Evolutionary conservation across 2,888 invertebrate species (phyloP), one percentile per base, ranked within the genome.

Genomic region (Acanthosepion lycidas): DNA sequence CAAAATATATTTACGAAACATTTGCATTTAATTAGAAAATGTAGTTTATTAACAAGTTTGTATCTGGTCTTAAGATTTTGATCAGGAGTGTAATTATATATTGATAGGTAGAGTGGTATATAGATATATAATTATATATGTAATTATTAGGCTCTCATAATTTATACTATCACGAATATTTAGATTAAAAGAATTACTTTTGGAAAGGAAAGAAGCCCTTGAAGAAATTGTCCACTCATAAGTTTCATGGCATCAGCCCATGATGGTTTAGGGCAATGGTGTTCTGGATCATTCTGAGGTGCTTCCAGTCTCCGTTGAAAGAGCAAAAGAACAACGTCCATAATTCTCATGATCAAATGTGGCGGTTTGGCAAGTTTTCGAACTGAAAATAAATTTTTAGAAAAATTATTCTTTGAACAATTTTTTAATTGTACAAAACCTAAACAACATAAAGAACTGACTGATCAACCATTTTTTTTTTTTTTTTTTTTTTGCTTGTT

Each of bases 201-300:
- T 15, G 92, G 92, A 48, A 92, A 92, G 8, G 15, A 20, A 0
- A 92, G 92, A 33, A 92, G 92, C 28, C 92, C 92, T 48, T 15
- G 23, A 26, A 92, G 49, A 18, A 92, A 92, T 3, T 92, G 20
- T 23, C 91, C 53, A 23, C 99, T 99, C 48, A 55, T 94, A 94
- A 97, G 97, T 98, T 99, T 99, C 53, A 99, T 98, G 0, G 99
- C 99, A 97, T 99, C 99, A 4, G 98, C 98, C 99, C 99, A 99
- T 0, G 99, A 99, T 9, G 99, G 99, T 97, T 99, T 99, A 23
- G 96, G 96, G 97, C 99, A 99, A 1, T 98, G 98, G 5, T 98
- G 98, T 55, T 98, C 98, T 1, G 98, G 98, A 97, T 99, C 99
- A 6, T 98, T 98, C 96, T 95, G 95, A 1, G 97, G 96, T n/a